phyloP scores from a whole-genome alignment of 2,113 vertebrate species.

The Thinocorus orbignyianus region DNA sequence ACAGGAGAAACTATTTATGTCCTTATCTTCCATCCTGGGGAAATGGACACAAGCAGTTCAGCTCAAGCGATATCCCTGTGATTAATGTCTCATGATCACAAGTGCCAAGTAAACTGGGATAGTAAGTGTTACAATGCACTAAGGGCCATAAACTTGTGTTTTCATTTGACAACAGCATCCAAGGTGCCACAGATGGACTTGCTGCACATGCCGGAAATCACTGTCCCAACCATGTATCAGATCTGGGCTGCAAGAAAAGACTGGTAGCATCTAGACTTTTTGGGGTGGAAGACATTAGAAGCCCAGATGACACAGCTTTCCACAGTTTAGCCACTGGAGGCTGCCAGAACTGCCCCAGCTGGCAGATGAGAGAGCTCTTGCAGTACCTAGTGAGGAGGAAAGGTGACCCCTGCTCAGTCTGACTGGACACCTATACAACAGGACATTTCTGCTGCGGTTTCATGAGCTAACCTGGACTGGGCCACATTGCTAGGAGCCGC shows the following conservation, averaged over 20 bases:
- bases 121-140: background rate
- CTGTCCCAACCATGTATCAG: fast-evolving
- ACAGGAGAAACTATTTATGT: background rate
- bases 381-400: background rate
- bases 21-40: background rate
- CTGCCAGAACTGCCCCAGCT: background rate
- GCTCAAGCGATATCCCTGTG: background rate
- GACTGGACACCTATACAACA: background rate
- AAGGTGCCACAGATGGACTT: background rate
- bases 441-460: background rate
- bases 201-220: background rate
- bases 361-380: background rate
- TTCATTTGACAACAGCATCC: background rate
- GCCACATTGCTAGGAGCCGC: background rate
- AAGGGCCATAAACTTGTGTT: background rate
- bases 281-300: background rate
- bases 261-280: background rate
- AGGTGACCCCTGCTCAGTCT: background rate
- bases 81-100: background rate
- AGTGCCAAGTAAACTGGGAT: background rate
- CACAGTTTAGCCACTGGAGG: background rate
- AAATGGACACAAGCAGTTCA: background rate
- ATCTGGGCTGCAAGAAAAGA: background rate
- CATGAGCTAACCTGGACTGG: background rate
- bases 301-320: background rate